Conservation (phyloP, 2,888 invertebrate species). For the Chymomyza caudatula region DNA sequence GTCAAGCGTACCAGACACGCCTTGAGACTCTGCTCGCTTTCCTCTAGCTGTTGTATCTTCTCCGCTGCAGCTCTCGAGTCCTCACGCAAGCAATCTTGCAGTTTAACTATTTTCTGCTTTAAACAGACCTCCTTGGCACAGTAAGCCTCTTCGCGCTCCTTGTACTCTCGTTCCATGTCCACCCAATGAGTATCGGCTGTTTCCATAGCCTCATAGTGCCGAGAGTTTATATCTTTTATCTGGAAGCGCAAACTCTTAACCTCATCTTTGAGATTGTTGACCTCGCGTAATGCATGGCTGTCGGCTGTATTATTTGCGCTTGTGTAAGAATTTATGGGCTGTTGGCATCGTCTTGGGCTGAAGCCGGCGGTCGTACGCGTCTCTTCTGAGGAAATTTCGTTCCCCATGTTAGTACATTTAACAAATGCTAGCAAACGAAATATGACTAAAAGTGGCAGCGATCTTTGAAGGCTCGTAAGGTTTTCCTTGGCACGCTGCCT, state of each 20-base stretch:
- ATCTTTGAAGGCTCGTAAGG: slow-evolving; percentile 65
- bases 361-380: slow-evolving; percentile 10
- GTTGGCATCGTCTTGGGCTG: background rate
- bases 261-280: slow-evolving; percentile 69
- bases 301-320: background rate
- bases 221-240: slow-evolving; percentile 81
- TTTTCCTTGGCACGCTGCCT: slow-evolving; percentile 75
- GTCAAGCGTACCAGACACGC: slow-evolving; percentile 80
- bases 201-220: slow-evolving; percentile 85
- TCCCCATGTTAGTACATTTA: slow-evolving; percentile 45
- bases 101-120: slow-evolving; percentile 80
- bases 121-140: slow-evolving; percentile 79
- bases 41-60: slow-evolving; percentile 81
- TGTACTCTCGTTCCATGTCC: slow-evolving; percentile 83
- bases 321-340: background rate
- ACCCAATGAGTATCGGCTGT: slow-evolving; percentile 86
- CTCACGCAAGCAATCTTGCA: slow-evolving; percentile 80
- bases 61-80: slow-evolving; percentile 79
- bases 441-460: slow-evolving; percentile 66
- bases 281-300: slow-evolving; percentile 24
- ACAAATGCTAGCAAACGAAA: slow-evolving; percentile 47
- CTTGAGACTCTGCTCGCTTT: slow-evolving; percentile 80
- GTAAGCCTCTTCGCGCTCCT: slow-evolving; percentile 80
- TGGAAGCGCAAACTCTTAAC: slow-evolving; percentile 71
- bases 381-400: slow-evolving; percentile 33